Percentiles rank a stretch among this genome's conserved stretches.
phyloP scores from a whole-genome alignment of 2,113 vertebrate species.

The Lontra canadensis region DNA sequence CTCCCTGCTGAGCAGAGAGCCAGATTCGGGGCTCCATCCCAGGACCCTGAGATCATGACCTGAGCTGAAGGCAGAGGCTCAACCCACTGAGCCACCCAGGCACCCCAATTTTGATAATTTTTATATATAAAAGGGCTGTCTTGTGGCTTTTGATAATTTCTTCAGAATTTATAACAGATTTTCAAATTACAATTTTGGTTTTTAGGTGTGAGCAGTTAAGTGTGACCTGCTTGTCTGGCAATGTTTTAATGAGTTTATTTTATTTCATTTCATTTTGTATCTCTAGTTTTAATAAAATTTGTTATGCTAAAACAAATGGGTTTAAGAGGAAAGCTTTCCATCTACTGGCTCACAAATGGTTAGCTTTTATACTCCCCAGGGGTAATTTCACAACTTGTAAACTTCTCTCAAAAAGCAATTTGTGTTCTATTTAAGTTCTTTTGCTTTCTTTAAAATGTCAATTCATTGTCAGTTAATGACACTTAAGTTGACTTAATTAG shows the following conservation, averaged over 20 bases:
- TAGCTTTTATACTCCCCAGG: background rate
- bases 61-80: too few species aligned
- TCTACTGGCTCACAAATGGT: background rate
- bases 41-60: too few species aligned
- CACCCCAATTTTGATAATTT: conserved; percentile 26
- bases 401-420: background rate
- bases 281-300: conserved; percentile 11
- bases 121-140: background rate
- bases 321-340: background rate
- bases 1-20: too few species aligned
- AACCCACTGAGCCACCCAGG: too few species aligned
- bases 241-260: conserved; percentile 9
- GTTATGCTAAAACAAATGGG: background rate
- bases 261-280: conserved; percentile 22
- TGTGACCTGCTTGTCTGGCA: background rate
- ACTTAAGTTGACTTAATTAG: conserved; percentile 51
- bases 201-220: background rate
- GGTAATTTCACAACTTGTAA: conserved; percentile 1
- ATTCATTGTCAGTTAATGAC: conserved; percentile 36
- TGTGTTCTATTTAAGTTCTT: conserved; percentile 32
- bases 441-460: conserved; percentile 45
- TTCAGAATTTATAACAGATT: background rate
- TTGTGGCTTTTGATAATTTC: background rate
- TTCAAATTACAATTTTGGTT: background rate
- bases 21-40: fast-evolving